Base-by-base conservation (phyloP, 2,888 invertebrate genomes). In the Stenodema calcarata region DNA sequence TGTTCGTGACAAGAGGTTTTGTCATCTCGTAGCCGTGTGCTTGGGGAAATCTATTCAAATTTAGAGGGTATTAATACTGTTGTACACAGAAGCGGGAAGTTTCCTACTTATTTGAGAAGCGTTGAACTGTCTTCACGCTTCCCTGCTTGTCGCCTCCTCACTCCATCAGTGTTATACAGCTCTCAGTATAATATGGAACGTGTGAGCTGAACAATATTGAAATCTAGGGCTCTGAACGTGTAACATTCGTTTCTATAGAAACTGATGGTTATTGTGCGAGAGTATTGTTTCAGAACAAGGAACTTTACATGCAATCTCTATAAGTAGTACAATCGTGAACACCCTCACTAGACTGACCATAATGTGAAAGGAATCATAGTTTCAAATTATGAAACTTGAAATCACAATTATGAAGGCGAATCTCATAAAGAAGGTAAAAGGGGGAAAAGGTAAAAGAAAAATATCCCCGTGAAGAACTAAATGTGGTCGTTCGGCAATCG, bases 1-100 rank as follows among this genome's bases (percentile, higher is more conserved):
- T 84, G 84, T 84, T 78, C 42, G 27, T 78, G 78, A 78, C 78
- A 78, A 78, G 78, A 78, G 44, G 78, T 78, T 78, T 78, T 78
- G 78, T 78, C 42, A 27, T 78, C 42, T 12, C 14, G 27, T 42
- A n/a, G 27, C 18, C 41, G 78, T 18, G 35, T 41, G 44, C 44
- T 16, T 42, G 27, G 41, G 44, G 23, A 23, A 78, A 78, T 78
- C 78, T 78, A 78, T 78, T 78, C 78, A 78, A 16, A 27, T 78
- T 44, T 18, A 41, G 44, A 44, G 42, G 23, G 41, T 78, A 44
- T 78, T 44, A 44, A 44, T 44, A 78, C 44, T 44, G 78, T 78
- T 44, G 12, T 23, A 27, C 41, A 44, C 78, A 44, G 41, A 78
- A 35, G 78, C 62, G 62, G 62, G 62, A 62, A 78, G 78, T 78